These are phyloP conservation scores for Lordiphosa stackelbergi DNA, from an alignment of 1,140 invertebrate genomes.

Conservation along the genomic window DNA sequence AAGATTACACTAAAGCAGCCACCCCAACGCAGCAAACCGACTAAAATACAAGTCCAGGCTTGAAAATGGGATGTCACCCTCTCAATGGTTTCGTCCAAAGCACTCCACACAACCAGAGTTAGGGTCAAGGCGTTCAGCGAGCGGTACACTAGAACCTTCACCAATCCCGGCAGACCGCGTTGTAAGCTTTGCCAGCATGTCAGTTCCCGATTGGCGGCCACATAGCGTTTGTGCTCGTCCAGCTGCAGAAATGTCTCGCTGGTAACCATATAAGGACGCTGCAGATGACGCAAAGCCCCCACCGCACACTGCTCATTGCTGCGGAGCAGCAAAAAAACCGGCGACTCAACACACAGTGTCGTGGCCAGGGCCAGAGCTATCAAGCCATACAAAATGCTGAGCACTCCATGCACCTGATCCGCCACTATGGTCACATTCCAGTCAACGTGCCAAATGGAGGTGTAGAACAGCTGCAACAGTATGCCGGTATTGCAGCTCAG, in stretches of 20 bases:
- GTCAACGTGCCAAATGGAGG: slow-evolving; percentile 32
- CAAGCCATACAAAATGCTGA: slow-evolving; percentile 47
- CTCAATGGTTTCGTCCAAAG: slow-evolving; percentile 24
- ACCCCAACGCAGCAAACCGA: slow-evolving; percentile 41
- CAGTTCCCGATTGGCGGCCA: slow-evolving; percentile 39
- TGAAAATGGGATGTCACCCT: slow-evolving; percentile 28
- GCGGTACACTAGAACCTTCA: slow-evolving; percentile 48
- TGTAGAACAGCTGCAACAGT: slow-evolving; percentile 52
- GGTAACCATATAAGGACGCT: slow-evolving; percentile 59
- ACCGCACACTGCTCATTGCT: slow-evolving; percentile 52
- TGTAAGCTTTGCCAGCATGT: slow-evolving; percentile 17
- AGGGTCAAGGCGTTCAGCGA: slow-evolving; percentile 41
- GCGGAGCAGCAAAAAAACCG: slow-evolving; percentile 47
- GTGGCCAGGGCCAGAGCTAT: slow-evolving; percentile 34
- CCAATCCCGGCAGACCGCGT: slow-evolving; percentile 33
- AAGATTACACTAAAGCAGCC: slow-evolving; percentile 46
- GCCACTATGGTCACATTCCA: slow-evolving; percentile 41
- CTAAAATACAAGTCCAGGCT: slow-evolving; percentile 54
- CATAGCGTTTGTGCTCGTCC: slow-evolving; percentile 66
- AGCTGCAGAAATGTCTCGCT: slow-evolving; percentile 60
- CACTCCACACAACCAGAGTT: slow-evolving; percentile 41
- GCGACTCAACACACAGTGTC: slow-evolving; percentile 56
- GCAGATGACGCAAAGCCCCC: slow-evolving; percentile 49
- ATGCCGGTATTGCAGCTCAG: slow-evolving; percentile 56
- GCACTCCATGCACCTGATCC: slow-evolving; percentile 54